Evolutionary conservation across 2,113 vertebrate species (phyloP).

Genomic region (Vulpes vulpes): DNA sequence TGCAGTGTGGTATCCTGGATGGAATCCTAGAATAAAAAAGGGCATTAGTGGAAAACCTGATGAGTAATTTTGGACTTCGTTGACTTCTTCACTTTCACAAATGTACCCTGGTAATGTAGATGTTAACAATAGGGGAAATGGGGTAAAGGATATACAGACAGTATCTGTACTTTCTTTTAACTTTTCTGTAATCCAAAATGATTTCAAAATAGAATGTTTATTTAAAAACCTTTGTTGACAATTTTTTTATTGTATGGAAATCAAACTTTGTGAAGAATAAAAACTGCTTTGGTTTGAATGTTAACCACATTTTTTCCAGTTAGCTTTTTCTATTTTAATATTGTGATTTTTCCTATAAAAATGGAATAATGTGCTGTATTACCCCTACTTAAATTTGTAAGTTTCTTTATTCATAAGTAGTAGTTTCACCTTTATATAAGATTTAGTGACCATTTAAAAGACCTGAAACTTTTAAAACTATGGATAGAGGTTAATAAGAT

Average conservation of each 20-base stretch:
- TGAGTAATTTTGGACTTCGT: background rate
- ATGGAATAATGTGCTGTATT: background rate
- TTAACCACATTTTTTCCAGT: constrained; percentile 1
- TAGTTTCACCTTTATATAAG: constrained; percentile 25
- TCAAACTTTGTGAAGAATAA: constrained; percentile 41
- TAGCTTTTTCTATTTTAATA: constrained; percentile 22
- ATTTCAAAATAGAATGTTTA: constrained; percentile 35
- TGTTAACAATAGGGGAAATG: background rate
- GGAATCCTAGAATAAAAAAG: background rate
- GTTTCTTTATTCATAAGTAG: background rate
- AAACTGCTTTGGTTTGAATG: constrained; percentile 11
- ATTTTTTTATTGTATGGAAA: background rate
- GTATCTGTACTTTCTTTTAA: background rate
- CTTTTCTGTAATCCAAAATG: constrained; percentile 25
- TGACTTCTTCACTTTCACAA: constrained; percentile 1
- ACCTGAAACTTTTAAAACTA: background rate
- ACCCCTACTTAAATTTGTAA: background rate
- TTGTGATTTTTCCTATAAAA: background rate
- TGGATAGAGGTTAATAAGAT: constrained; percentile 29
- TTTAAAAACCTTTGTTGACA: background rate
- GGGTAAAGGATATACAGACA: background rate
- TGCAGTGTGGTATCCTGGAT: background rate
- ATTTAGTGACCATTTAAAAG: constrained; percentile 43
- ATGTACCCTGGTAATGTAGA: background rate
- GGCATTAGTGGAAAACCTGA: background rate